phyloP scores from a whole-genome alignment of 2,797 vertebrate species.

The Linurgus olivaceus region DNA sequence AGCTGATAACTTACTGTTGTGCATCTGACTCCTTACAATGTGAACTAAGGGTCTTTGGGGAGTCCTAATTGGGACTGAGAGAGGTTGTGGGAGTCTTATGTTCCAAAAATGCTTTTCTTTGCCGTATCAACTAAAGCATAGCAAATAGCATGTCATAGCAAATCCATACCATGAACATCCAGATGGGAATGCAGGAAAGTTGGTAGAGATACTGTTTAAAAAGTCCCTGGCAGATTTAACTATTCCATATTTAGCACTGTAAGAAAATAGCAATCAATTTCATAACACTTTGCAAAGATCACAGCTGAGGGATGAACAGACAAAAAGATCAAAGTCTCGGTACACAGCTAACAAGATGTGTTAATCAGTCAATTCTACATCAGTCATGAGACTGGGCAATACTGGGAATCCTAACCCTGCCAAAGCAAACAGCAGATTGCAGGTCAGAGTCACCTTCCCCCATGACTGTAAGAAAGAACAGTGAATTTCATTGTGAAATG shows the following conservation, averaged over 20 bases:
- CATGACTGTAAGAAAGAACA: not conserved
- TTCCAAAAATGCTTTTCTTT: not conserved
- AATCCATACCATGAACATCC: not conserved
- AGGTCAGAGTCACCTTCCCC: not conserved
- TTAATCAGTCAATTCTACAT: not conserved
- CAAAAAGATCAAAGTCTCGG: not conserved
- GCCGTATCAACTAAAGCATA: not conserved
- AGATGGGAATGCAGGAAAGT: not conserved
- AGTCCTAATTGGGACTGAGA: slow-evolving; percentile 10
- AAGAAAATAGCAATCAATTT: not conserved
- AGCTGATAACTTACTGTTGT: not conserved
- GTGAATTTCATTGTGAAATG: not conserved
- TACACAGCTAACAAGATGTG: not conserved
- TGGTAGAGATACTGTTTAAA: not conserved
- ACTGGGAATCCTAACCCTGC: not conserved
- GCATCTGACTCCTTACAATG: not conserved
- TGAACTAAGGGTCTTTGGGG: not conserved
- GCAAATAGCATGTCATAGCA: not conserved
- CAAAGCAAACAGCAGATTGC: not conserved
- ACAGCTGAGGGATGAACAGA: not conserved
- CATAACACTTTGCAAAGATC: not conserved
- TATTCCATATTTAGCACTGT: not conserved
- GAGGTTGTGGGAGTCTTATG: not conserved
- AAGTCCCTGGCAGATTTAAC: not conserved
- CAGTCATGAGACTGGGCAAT: not conserved